phyloP scores from a whole-genome alignment of 2,888 invertebrate species.

The Synergus itoensis region DNA sequence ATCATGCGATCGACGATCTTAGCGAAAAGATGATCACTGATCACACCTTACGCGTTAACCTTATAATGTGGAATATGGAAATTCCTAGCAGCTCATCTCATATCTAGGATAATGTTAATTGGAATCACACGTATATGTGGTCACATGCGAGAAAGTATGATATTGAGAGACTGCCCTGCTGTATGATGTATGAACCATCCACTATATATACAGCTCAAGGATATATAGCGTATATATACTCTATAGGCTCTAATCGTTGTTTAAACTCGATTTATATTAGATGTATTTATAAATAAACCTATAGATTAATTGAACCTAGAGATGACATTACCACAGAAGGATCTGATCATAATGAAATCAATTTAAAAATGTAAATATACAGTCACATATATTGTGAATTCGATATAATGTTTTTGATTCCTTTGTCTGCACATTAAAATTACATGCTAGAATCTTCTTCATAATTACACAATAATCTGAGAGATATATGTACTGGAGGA shows the following conservation, averaged over 20 bases:
- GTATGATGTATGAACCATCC: slow-evolving; percentile 10
- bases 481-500: neutral
- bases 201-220: neutral
- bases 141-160: neutral
- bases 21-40: slow-evolving; percentile 26
- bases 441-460: neutral
- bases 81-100: slow-evolving; percentile 25
- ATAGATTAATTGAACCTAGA: no score
- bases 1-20: slow-evolving; percentile 25
- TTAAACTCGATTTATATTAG: neutral
- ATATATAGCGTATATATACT: neutral
- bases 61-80: slow-evolving; percentile 32
- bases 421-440: neutral
- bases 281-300: no score
- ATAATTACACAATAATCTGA: neutral
- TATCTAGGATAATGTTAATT: slow-evolving; percentile 40
- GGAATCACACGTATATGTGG: slow-evolving; percentile 25
- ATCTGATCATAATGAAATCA: no score
- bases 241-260: neutral
- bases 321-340: no score
- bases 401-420: no score
- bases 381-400: no score
- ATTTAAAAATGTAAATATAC: no score
- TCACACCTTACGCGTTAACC: slow-evolving; percentile 21
- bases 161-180: slow-evolving; percentile 19